Conservation (phyloP, 2,113 vertebrate species). For the Natator depressus region DNA sequence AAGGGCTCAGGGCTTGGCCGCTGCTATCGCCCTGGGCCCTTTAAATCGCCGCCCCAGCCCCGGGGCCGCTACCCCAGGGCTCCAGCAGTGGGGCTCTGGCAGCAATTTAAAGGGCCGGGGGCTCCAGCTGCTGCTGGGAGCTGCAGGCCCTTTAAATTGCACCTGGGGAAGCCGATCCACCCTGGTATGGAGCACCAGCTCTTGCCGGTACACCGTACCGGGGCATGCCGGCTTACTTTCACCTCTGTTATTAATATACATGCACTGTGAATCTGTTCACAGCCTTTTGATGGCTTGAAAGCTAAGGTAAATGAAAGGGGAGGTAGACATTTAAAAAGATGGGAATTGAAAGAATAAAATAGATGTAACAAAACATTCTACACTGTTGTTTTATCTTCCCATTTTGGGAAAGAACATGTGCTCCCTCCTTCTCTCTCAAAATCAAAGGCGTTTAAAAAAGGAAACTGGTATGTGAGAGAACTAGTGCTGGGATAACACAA, state of each 20-base stretch:
- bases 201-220: no score
- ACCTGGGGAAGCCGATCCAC: no score
- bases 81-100: no score
- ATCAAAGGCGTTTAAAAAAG: background rate
- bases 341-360: background rate
- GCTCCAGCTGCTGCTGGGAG: no score
- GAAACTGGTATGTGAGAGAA: background rate
- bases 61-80: no score
- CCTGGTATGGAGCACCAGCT: no score
- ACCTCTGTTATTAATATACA: background rate
- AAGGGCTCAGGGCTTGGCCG: no score
- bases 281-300: background rate
- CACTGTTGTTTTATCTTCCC: background rate
- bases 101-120: no score
- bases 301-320: background rate
- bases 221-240: no score
- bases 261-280: background rate
- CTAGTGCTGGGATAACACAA: background rate
- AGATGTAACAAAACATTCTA: background rate
- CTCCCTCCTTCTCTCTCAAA: background rate
- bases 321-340: background rate
- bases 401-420: background rate
- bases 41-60: no score
- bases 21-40: no score
- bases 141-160: no score